Percentiles rank a stretch among this genome's conserved stretches.
These are phyloP conservation scores for Plutella xylostella DNA, from an alignment of 2,888 invertebrate genomes.

Conservation along the genomic window DNA sequence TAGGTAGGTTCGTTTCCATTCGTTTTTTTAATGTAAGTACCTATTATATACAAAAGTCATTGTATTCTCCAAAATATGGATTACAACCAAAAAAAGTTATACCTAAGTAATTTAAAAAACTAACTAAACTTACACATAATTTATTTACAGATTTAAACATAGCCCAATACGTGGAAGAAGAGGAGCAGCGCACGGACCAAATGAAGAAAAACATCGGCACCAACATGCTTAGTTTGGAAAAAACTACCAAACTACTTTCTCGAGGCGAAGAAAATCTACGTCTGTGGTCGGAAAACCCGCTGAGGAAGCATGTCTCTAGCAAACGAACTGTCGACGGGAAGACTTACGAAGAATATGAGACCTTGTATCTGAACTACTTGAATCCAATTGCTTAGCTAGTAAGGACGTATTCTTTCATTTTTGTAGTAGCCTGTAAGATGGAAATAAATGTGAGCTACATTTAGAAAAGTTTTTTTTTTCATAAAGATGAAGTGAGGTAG, in stretches of 20 bases:
- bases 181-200: slow-evolving; percentile 33
- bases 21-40: not conserved
- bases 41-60: not conserved
- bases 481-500: no score
- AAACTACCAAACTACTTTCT: slow-evolving; percentile 33
- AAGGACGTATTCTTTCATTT: no score
- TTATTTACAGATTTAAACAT: slow-evolving; percentile 41
- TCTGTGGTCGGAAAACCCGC: slow-evolving; percentile 36
- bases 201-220: slow-evolving; percentile 45
- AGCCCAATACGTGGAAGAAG: slow-evolving; percentile 28
- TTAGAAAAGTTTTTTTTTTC: no score
- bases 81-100: not conserved
- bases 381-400: slow-evolving; percentile 10
- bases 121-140: not conserved
- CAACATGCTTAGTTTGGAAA: slow-evolving; percentile 35
- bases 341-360: slow-evolving; percentile 38
- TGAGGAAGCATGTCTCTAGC: slow-evolving; percentile 34
- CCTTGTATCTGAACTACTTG: slow-evolving; percentile 29
- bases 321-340: slow-evolving; percentile 36
- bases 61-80: not conserved
- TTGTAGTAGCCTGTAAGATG: no score
- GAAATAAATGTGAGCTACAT: no score
- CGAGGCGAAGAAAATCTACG: slow-evolving; percentile 33
- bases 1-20: no score
- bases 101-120: no score